A percentile compares a stretch with the other conserved stretches of the same genome.
These are phyloP conservation scores for Neuroscelio doddi DNA, from an alignment of 2,888 invertebrate genomes.

Conservation along the genomic window DNA sequence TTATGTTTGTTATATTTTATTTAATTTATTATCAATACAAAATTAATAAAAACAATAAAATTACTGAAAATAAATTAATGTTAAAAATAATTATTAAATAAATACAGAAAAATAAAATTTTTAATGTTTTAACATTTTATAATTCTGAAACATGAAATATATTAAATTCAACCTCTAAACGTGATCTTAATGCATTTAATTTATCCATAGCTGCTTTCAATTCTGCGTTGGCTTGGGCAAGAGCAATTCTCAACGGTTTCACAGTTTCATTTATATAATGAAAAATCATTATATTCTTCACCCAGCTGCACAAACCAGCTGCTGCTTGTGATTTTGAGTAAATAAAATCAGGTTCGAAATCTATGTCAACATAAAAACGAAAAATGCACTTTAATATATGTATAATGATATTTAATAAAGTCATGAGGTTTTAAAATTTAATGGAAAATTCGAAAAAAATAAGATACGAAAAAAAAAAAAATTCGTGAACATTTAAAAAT, in stretches of 20 bases:
- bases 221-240: conserved; percentile 89
- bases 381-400: too few species aligned
- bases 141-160: not conserved
- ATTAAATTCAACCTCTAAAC: conserved; percentile 74
- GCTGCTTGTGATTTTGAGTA: conserved; percentile 91
- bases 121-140: not conserved
- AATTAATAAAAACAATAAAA: too few species aligned
- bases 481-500: too few species aligned
- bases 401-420: too few species aligned
- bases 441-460: too few species aligned
- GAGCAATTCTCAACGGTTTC: conserved; percentile 90
- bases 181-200: conserved; percentile 82
- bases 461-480: too few species aligned
- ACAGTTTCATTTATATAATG: conserved; percentile 93
- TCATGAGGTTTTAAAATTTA: too few species aligned
- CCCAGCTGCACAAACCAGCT: conserved; percentile 95
- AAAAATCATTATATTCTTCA: conserved; percentile 91
- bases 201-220: conserved; percentile 87
- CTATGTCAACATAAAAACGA: conserved; percentile 67
- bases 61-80: not conserved
- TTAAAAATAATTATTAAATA: not conserved
- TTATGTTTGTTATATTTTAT: too few species aligned
- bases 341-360: conserved; percentile 90
- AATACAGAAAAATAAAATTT: not conserved
- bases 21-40: too few species aligned